Evolutionary conservation across 2,797 vertebrate genomes (phyloP).

Genomic region (Lacerta bilineata): DNA sequence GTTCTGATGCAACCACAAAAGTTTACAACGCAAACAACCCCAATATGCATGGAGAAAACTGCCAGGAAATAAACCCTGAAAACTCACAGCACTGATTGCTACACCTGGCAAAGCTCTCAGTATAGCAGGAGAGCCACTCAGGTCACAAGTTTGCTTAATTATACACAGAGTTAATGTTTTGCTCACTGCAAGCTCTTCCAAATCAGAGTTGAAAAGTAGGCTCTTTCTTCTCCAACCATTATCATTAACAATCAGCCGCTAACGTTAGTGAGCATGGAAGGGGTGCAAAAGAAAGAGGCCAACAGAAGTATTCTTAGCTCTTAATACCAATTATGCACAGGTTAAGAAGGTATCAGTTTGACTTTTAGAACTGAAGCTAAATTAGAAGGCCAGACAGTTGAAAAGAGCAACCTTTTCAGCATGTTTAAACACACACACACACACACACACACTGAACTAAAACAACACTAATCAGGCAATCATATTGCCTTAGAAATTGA

Average conservation of each 20-base stretch:
- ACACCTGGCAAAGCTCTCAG: neutral
- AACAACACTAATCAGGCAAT: neutral
- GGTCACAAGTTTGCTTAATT: neutral
- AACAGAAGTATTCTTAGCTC: constrained; percentile 8
- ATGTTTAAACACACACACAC: neutral
- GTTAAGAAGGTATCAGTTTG: constrained; percentile 12
- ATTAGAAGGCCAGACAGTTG: constrained; percentile 1
- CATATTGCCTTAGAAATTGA: neutral
- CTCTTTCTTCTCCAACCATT: neutral
- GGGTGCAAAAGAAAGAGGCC: neutral
- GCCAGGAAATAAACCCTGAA: too few relatives aligned
- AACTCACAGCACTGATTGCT: too few relatives aligned
- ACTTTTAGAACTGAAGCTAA: constrained; percentile 17
- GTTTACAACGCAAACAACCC: too few relatives aligned
- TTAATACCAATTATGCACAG: constrained; percentile 16
- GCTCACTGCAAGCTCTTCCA: neutral
- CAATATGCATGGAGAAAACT: too few relatives aligned
- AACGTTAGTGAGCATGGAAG: neutral
- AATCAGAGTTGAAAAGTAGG: neutral
- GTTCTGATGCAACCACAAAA: too few relatives aligned
- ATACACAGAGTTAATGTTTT: neutral
- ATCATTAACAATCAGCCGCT: constrained; percentile 12
- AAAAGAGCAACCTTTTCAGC: constrained; percentile 18
- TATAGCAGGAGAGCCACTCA: neutral
- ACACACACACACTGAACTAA: neutral